Percentiles rank a stretch among this genome's conserved stretches.
Conservation (phyloP, 2,888 invertebrate species). For the Nomada goodeniana region DNA sequence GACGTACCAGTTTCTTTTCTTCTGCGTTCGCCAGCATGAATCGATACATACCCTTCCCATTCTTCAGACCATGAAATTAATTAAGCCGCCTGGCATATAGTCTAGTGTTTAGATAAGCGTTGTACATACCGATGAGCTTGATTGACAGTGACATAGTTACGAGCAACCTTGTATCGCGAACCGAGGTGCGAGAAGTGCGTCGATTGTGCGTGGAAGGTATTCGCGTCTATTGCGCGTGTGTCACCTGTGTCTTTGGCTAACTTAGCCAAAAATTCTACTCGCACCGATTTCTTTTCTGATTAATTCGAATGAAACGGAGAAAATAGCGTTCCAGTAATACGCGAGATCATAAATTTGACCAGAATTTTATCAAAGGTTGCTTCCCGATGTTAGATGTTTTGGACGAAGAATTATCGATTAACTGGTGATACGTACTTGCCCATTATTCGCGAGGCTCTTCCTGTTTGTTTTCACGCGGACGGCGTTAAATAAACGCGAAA, state of each 20-base stretch:
- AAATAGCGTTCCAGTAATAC: neutral
- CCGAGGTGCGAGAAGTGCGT: conserved; percentile 69
- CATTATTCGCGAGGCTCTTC: conserved; percentile 45
- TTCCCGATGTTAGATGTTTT: neutral
- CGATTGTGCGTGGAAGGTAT: conserved; percentile 64
- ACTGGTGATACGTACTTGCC: neutral
- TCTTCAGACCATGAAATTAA: conserved; percentile 73
- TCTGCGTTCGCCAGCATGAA: conserved; percentile 1
- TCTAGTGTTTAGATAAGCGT: conserved; percentile 78
- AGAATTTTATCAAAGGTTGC: neutral
- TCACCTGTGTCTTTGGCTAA: conserved; percentile 21
- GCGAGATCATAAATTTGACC: no score
- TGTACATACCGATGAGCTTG: conserved; percentile 81
- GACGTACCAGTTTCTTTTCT: neutral
- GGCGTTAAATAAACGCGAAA: conserved; percentile 17
- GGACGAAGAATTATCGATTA: neutral
- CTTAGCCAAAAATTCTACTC: conserved; percentile 44
- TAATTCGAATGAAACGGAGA: neutral
- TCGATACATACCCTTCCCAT: conserved; percentile 23
- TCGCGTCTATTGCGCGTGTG: conserved; percentile 48
- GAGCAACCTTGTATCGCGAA: conserved; percentile 76
- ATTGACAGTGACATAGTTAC: conserved; percentile 83
- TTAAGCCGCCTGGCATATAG: conserved; percentile 73
- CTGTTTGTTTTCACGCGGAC: conserved; percentile 50
- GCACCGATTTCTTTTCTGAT: neutral